A percentile compares a stretch with the other conserved stretches of the same genome.
These are phyloP conservation scores for Nannospalax galili DNA, from an alignment of 2,113 vertebrate genomes.

Conservation along the genomic window DNA sequence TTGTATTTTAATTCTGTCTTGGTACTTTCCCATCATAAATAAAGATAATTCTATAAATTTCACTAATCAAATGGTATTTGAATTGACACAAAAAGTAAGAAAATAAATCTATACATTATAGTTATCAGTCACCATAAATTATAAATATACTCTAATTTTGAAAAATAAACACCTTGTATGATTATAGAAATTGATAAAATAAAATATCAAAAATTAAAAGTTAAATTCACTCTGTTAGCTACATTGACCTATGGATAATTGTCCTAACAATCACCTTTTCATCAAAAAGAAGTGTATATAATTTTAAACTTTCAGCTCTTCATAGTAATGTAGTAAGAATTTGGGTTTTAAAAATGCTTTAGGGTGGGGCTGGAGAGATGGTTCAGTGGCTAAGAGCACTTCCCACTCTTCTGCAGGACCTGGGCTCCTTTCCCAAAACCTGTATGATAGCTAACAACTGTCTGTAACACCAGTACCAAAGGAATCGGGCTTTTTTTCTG, in stretches of 20 bases:
- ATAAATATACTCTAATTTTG: background rate
- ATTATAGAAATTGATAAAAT: background rate
- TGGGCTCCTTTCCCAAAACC: too few species aligned
- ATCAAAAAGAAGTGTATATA: background rate
- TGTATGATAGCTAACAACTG: too few species aligned
- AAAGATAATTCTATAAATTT: background rate
- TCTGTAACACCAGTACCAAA: too few species aligned
- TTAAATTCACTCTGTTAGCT: background rate
- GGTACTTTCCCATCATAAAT: background rate
- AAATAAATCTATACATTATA: background rate
- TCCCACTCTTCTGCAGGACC: too few species aligned
- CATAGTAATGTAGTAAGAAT: background rate
- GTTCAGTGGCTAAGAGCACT: too few species aligned
- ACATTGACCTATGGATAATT: background rate
- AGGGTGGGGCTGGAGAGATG: too few species aligned
- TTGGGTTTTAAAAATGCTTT: constrained; percentile 26
- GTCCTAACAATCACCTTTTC: background rate
- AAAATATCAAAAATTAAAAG: background rate
- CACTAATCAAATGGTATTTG: background rate
- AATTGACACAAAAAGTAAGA: background rate
- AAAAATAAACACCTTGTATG: background rate
- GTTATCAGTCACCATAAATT: background rate
- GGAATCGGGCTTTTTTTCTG: too few species aligned
- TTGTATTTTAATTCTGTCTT: background rate
- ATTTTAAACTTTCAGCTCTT: background rate